phyloP scores from a whole-genome alignment of 2,888 invertebrate species.

The Aphodius sticticus region DNA sequence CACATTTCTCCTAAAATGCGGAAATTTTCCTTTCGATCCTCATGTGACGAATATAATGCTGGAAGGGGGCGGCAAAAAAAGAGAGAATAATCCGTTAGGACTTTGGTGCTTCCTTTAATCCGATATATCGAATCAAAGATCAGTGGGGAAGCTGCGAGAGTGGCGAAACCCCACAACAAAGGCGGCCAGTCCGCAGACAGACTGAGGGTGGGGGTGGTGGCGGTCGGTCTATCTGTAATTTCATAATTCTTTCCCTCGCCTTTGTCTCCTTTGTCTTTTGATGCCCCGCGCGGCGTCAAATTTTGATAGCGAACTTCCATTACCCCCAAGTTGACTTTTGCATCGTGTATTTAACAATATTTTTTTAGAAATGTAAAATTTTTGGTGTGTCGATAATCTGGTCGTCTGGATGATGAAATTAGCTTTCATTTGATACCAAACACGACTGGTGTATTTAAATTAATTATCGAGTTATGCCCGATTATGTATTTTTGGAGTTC shows the following conservation, averaged over 20 bases:
- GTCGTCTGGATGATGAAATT: background rate
- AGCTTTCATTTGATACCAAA: background rate
- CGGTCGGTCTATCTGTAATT: conserved; percentile 4
- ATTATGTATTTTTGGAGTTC: background rate
- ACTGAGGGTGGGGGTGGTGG: background rate
- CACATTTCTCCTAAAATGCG: background rate
- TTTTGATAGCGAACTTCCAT: background rate
- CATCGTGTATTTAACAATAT: background rate
- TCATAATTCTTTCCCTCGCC: conserved; percentile 4
- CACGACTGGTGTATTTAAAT: background rate
- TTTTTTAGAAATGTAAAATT: background rate
- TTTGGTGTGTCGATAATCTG: background rate
- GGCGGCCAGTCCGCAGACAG: background rate
- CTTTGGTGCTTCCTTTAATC: conserved; percentile 4
- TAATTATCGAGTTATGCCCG: background rate
- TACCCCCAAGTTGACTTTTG: background rate
- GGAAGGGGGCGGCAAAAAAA: background rate
- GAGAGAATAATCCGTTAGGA: background rate
- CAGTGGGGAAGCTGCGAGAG: background rate
- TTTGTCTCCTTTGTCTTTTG: background rate
- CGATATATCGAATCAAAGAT: conserved; percentile 4
- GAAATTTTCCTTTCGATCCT: background rate
- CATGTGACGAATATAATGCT: background rate
- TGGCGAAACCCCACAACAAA: conserved; percentile 4
- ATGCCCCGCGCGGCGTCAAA: background rate